phyloP scores from a whole-genome alignment of 2,888 invertebrate species.

The Fissipunctia ypsillon region DNA sequence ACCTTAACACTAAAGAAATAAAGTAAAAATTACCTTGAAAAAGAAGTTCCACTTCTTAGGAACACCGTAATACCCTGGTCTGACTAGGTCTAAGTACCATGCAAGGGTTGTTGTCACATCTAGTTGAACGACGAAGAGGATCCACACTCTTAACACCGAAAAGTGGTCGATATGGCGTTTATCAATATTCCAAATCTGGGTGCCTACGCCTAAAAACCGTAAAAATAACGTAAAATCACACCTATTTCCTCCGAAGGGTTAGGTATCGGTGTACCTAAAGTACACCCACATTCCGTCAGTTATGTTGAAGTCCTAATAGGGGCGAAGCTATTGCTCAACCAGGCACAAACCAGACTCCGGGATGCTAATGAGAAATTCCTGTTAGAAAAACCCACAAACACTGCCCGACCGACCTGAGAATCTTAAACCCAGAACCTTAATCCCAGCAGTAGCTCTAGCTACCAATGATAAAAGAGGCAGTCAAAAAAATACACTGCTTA shows the following conservation, averaged over 20 bases:
- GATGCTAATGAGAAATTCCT: not conserved
- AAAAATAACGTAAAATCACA: not conserved
- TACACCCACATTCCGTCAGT: not conserved
- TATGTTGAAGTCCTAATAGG: not conserved
- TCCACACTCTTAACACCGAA: slow-evolving; percentile 20
- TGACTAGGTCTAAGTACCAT: slow-evolving; percentile 49
- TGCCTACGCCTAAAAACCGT: slow-evolving; percentile 41
- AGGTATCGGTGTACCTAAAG: not conserved
- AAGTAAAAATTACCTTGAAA: slow-evolving; percentile 34
- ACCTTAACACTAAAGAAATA: not conserved
- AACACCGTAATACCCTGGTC: slow-evolving; percentile 49
- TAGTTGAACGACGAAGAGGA: slow-evolving; percentile 22
- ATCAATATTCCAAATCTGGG: slow-evolving; percentile 27
- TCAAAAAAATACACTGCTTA: not conserved
- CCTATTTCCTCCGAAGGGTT: not conserved
- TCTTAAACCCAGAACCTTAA: not conserved
- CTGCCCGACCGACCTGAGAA: not conserved
- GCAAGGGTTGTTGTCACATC: slow-evolving; percentile 2
- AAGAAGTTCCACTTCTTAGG: slow-evolving; percentile 44
- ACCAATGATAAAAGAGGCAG: too few species aligned
- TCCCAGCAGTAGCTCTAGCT: not conserved
- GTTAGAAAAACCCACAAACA: not conserved
- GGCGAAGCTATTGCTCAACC: too few species aligned
- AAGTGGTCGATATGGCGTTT: not conserved
- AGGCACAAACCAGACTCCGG: not conserved